Evolutionary conservation across 2,113 vertebrate genomes (phyloP).

Genomic region (Burhinus oedicnemus): DNA sequence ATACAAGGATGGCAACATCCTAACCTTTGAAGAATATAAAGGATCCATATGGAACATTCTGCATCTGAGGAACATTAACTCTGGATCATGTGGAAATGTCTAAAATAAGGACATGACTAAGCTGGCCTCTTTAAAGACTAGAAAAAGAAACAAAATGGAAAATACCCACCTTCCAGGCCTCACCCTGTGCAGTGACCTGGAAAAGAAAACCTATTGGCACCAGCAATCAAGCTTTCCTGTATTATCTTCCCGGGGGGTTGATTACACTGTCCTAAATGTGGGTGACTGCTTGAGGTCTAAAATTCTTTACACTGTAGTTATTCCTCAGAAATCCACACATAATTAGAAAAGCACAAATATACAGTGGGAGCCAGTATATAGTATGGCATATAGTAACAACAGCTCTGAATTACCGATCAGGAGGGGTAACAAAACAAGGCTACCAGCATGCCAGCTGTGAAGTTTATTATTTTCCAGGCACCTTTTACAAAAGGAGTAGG

Average conservation of each 20-base stretch:
- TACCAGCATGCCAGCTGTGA: background rate
- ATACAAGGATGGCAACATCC: background rate
- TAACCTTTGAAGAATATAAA: background rate
- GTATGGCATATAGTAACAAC: background rate
- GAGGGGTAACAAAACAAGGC: background rate
- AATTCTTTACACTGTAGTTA: background rate
- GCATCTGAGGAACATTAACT: background rate
- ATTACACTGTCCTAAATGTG: conserved; percentile 18
- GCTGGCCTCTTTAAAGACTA: background rate
- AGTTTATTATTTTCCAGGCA: background rate
- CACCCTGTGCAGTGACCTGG: background rate
- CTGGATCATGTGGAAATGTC: background rate
- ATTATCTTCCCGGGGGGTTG: conserved; percentile 6
- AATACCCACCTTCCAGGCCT: background rate
- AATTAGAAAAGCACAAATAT: background rate
- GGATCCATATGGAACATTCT: background rate
- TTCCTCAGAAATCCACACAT: background rate
- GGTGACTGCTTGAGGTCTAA: background rate
- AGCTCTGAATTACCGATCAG: background rate
- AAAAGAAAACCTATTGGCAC: background rate
- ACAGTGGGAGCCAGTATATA: background rate
- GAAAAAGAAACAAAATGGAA: conserved; percentile 33
- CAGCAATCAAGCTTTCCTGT: conserved; percentile 15
- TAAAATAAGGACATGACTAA: conserved; percentile 23
- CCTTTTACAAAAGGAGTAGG: background rate